phyloP scores from a whole-genome alignment of 2,888 invertebrate genomes.

The Bugulina stolonifera region DNA sequence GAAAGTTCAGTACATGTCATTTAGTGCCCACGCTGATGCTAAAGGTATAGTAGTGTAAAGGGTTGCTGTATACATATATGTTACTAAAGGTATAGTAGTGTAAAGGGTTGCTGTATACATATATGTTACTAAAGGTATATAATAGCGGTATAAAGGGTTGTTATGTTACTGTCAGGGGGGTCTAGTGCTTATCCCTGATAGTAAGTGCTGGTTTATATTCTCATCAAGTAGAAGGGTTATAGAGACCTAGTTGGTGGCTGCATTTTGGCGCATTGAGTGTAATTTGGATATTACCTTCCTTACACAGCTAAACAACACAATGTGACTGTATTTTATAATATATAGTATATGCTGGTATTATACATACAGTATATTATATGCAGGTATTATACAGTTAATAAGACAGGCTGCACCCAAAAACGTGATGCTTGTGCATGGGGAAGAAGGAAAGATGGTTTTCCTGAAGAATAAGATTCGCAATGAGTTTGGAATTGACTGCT shows the following conservation, averaged over 20 bases:
- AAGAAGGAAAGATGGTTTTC: conserved; percentile 96
- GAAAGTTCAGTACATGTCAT: conserved; percentile 81
- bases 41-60: conserved; percentile 59
- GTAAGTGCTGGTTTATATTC: too few species aligned
- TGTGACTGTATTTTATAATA: background rate
- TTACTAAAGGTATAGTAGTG: conserved; percentile 59
- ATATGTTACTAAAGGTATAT: conserved; percentile 58
- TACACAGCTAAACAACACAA: background rate
- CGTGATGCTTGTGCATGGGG: conserved; percentile 95
- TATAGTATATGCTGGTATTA: background rate
- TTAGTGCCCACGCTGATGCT: conserved; percentile 98
- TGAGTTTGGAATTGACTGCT: conserved; percentile 69
- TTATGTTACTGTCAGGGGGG: too few species aligned
- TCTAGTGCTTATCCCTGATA: too few species aligned
- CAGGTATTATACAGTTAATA: conserved; percentile 89
- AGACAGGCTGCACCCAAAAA: conserved; percentile 94
- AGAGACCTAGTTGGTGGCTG: too few species aligned
- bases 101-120: background rate
- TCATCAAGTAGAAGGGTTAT: too few species aligned
- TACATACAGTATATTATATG: background rate
- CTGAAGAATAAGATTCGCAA: conserved; percentile 84
- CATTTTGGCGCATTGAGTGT: too few species aligned
- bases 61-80: background rate
- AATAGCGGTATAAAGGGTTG: background rate
- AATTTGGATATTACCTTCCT: too few species aligned